Evolutionary conservation across 2,113 vertebrate genomes (phyloP).

Genomic region (Takifugu bimaculatus): DNA sequence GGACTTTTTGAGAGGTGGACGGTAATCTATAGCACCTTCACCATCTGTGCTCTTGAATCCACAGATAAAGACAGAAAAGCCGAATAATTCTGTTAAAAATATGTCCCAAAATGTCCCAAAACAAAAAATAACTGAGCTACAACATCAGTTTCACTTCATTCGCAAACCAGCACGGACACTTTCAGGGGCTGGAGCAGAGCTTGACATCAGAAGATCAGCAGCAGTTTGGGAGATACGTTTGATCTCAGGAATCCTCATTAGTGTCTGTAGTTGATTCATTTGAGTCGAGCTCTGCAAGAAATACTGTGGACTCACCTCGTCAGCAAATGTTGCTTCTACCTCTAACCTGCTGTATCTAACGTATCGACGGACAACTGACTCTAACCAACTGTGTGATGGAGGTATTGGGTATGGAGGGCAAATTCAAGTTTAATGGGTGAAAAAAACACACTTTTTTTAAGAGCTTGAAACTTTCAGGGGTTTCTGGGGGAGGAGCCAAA

Average conservation of each 20-base stretch:
- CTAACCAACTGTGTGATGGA: slow-evolving; percentile 4
- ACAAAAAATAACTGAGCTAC: neutral
- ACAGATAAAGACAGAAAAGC: too few species aligned
- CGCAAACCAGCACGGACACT: slow-evolving; percentile 6
- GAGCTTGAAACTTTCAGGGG: slow-evolving; percentile 31
- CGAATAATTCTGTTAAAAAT: too few species aligned
- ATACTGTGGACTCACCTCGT: slow-evolving; percentile 31
- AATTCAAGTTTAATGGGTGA: slow-evolving; percentile 33
- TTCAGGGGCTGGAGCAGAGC: slow-evolving; percentile 23
- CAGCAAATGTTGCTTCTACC: neutral
- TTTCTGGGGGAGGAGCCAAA: slow-evolving; percentile 45
- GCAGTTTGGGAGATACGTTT: neutral
- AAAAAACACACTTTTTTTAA: slow-evolving; percentile 24
- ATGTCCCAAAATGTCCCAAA: neutral
- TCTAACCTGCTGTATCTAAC: slow-evolving; percentile 6
- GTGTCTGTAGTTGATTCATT: neutral
- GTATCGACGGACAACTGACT: neutral
- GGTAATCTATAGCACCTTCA: too few species aligned
- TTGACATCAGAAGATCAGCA: slow-evolving; percentile 20
- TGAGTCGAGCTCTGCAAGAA: slow-evolving; percentile 36
- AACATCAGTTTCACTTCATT: neutral
- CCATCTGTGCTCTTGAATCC: too few species aligned
- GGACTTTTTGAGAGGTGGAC: neutral
- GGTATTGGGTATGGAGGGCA: neutral
- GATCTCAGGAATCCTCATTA: too few species aligned